phyloP scores from a whole-genome alignment of 2,888 invertebrate species.

The Dermolepida albohirtum region DNA sequence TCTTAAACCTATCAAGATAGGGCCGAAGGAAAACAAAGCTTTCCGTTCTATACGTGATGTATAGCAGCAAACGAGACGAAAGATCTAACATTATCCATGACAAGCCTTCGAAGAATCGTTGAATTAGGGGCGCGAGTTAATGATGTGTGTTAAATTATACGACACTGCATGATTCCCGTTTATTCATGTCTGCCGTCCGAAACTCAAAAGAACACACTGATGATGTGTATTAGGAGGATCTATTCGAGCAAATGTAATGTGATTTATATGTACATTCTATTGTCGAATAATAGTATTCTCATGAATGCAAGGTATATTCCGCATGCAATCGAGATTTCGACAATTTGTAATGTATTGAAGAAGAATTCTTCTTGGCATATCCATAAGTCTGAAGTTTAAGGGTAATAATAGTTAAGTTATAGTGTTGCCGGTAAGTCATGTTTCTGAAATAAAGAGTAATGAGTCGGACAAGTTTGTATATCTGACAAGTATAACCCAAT shows the following conservation, averaged over 20 bases:
- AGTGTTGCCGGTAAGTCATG: too few species aligned
- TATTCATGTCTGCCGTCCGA: conserved; percentile 1
- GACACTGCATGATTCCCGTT: conserved; percentile 12
- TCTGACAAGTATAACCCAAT: too few species aligned
- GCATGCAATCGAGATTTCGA: too few species aligned
- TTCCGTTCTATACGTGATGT: neutral
- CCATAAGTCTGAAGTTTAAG: too few species aligned
- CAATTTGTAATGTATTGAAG: too few species aligned
- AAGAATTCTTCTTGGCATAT: too few species aligned
- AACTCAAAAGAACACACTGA: neutral
- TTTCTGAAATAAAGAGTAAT: too few species aligned
- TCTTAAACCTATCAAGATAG: conserved; percentile 5
- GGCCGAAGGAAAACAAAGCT: conserved; percentile 1
- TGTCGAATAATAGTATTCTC: neutral
- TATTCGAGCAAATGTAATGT: conserved; percentile 9
- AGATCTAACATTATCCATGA: conserved; percentile 3
- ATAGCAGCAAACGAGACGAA: conserved; percentile 1
- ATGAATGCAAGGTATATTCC: too few species aligned
- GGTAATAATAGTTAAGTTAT: too few species aligned
- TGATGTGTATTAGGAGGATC: conserved; percentile 2
- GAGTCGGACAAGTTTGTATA: too few species aligned
- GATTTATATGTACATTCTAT: conserved; percentile 8
- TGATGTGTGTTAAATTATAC: conserved; percentile 22
- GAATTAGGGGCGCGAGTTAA: conserved; percentile 20
- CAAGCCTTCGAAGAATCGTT: conserved; percentile 11